Conservation (phyloP, 2,113 vertebrate genomes). For the Bos indicus region DNA sequence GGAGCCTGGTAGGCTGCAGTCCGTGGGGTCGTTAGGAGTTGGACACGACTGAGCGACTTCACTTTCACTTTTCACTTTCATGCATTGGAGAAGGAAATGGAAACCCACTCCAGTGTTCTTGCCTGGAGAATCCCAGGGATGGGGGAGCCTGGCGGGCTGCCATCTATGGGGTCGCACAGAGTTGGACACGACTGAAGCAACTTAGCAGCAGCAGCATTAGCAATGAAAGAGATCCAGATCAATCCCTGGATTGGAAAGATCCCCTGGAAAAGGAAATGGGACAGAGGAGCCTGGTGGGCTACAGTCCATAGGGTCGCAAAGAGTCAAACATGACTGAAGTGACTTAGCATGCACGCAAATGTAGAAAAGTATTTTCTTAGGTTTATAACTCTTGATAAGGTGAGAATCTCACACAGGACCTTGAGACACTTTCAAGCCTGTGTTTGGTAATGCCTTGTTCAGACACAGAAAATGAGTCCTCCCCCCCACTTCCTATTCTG, state of each 20-base stretch:
- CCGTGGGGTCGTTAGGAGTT: neutral
- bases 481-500: neutral
- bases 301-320: fast-evolving
- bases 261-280: neutral
- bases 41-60: fast-evolving
- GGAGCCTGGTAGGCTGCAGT: neutral
- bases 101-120: too few species aligned
- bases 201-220: neutral
- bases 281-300: neutral
- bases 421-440: neutral
- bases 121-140: too few species aligned
- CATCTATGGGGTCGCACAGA: too few species aligned
- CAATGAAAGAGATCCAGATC: neutral
- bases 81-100: too few species aligned
- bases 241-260: neutral
- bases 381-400: neutral
- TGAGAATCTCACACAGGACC: neutral
- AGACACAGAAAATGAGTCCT: neutral
- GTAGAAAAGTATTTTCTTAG: neutral
- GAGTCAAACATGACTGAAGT: neutral
- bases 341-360: neutral
- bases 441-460: neutral
- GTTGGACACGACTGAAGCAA: fast-evolving
- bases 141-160: too few species aligned
- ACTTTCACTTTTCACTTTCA: too few species aligned